A percentile compares a stretch with the other conserved stretches of the same genome.
These are phyloP conservation scores for Arvicanthis niloticus DNA, from an alignment of 2,113 vertebrate species.

Conservation along the genomic window DNA sequence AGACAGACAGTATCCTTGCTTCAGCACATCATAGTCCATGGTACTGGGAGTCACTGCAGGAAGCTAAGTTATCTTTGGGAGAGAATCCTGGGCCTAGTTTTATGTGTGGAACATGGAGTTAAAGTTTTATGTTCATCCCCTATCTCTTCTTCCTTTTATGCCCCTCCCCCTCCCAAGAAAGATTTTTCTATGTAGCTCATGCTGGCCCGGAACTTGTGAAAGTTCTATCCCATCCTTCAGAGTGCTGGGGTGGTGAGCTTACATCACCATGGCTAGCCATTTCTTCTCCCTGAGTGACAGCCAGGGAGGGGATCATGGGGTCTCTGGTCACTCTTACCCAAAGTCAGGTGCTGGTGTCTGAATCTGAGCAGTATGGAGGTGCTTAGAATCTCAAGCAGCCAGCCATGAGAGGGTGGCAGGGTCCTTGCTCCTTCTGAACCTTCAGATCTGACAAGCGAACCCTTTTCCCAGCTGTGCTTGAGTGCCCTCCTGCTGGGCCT, in stretches of 20 bases:
- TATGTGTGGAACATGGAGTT: neutral
- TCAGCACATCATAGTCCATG: fast-evolving
- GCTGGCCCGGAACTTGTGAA: neutral
- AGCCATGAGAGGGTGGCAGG: neutral
- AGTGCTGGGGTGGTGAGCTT: no score
- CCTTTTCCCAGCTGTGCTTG: constrained; percentile 23
- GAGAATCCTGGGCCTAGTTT: neutral
- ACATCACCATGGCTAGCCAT: neutral
- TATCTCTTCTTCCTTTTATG: neutral
- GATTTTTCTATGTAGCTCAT: neutral
- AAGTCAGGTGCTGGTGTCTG: neutral
- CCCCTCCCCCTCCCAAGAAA: neutral
- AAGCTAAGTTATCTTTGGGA: neutral
- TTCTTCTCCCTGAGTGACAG: neutral
- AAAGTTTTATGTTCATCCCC: neutral
- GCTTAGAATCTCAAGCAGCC: neutral
- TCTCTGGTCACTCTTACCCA: neutral
- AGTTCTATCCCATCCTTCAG: neutral
- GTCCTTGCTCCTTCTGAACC: neutral
- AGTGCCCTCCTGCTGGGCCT: neutral
- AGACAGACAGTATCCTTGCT: no score
- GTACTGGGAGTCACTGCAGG: fast-evolving
- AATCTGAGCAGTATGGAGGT: fast-evolving
- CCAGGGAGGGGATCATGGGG: fast-evolving
- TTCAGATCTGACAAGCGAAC: neutral